A percentile compares a stretch with the other conserved stretches of the same genome.
Conservation (phyloP, 2,888 invertebrate genomes). For the Unio pictorum region DNA sequence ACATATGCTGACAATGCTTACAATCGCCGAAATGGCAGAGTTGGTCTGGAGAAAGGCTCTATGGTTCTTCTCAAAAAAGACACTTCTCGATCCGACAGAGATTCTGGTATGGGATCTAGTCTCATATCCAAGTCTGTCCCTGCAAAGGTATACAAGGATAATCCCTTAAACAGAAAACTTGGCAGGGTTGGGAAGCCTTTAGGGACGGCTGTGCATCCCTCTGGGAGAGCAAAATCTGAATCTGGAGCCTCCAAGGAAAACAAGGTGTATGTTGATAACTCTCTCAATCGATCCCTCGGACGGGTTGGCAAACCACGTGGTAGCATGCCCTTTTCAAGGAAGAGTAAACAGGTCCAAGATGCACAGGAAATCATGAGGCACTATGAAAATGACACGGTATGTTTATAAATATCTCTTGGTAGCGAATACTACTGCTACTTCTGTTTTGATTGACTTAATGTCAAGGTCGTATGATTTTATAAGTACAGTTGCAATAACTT, state of each 20-base stretch:
- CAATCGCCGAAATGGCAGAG: too few species aligned
- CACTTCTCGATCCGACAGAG: too few species aligned
- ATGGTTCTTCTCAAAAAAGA: too few species aligned
- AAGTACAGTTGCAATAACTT: too few species aligned
- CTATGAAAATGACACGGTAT: not conserved
- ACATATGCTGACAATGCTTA: too few species aligned
- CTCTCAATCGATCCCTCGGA: constrained; percentile 10
- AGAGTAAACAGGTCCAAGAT: not conserved
- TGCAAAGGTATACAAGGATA: constrained; percentile 17
- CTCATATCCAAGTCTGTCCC: not conserved
- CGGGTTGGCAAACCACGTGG: constrained; percentile 21
- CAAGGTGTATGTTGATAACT: constrained; percentile 16
- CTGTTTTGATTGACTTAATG: too few species aligned
- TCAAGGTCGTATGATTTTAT: too few species aligned
- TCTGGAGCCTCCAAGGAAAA: not conserved
- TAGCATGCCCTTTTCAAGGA: constrained; percentile 5
- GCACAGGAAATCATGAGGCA: not conserved
- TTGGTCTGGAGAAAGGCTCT: too few species aligned
- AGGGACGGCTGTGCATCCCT: constrained; percentile 9
- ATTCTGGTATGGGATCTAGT: too few species aligned
- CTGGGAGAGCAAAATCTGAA: not conserved
- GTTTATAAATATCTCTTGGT: too few species aligned
- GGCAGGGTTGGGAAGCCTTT: constrained; percentile 14
- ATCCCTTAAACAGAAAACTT: constrained; percentile 9
- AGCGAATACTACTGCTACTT: too few species aligned